phyloP scores from a whole-genome alignment of 2,113 vertebrate genomes.

The Argyrosomus japonicus region DNA sequence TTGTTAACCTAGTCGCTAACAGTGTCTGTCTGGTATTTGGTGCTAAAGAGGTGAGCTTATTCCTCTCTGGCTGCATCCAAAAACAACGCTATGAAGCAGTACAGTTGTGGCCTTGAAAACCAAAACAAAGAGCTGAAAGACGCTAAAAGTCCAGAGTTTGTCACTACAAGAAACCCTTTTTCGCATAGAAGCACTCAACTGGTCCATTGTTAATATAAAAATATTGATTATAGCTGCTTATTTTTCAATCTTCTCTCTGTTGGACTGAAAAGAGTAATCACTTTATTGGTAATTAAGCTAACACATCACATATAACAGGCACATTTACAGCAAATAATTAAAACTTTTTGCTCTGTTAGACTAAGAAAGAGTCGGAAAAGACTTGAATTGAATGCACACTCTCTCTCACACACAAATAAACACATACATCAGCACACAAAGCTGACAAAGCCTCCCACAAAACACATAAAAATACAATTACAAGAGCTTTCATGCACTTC shows the following conservation, averaged over 20 bases:
- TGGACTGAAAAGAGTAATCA: background rate
- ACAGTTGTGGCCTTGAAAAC: background rate
- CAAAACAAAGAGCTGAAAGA: background rate
- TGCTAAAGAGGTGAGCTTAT: background rate
- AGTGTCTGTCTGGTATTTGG: background rate
- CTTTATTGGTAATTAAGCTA: background rate
- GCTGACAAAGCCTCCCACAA: conserved; percentile 66
- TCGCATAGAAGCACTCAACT: background rate
- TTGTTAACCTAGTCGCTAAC: too few species aligned
- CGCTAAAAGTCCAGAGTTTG: background rate
- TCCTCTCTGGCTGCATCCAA: background rate
- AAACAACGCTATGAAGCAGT: background rate
- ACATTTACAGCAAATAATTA: background rate
- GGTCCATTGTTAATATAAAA: background rate
- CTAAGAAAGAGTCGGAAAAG: background rate
- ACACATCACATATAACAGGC: background rate
- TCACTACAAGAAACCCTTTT: background rate
- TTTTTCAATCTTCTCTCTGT: background rate
- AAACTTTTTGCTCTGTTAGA: background rate
- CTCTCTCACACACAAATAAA: conserved; percentile 48
- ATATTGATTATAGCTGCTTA: background rate
- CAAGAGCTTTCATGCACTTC: conserved; percentile 79
- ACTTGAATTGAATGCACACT: background rate
- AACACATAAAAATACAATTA: conserved; percentile 77
- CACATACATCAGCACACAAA: conserved; percentile 67